phyloP scores from a whole-genome alignment of 2,797 vertebrate genomes.

The Salarias fasciatus region DNA sequence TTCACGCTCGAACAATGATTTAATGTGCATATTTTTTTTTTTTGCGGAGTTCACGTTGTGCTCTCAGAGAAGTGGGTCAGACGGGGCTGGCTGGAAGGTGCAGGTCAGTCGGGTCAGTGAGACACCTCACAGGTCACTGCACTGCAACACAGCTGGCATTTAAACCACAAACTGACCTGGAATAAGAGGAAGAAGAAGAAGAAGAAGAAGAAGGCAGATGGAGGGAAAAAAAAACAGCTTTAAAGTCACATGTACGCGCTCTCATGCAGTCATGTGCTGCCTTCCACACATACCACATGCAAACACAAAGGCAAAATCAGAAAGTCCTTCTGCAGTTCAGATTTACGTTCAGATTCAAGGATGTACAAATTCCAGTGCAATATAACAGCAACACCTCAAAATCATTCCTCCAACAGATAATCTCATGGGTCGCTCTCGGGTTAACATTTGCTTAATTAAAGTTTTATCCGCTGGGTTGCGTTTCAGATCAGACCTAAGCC shows the following conservation, averaged over 20 bases:
- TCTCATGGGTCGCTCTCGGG: conserved; percentile 1
- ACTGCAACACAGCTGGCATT: conserved; percentile 53
- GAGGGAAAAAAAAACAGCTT: no score
- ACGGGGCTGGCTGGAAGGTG: conserved; percentile 6
- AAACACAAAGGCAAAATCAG: no score
- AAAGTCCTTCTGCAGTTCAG: no score
- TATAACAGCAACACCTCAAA: background rate
- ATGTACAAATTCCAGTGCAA: no score
- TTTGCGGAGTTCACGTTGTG: conserved; percentile 4
- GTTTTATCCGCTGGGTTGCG: conserved; percentile 44
- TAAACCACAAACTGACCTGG: conserved; percentile 23
- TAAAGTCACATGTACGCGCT: no score
- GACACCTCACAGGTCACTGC: conserved; percentile 46
- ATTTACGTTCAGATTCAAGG: no score
- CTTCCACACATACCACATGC: no score
- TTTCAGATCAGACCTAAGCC: conserved; percentile 39
- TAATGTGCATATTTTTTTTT: background rate
- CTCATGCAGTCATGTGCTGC: no score
- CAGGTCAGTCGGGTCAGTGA: conserved; percentile 19
- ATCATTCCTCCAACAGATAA: conserved; percentile 4
- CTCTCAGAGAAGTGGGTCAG: conserved; percentile 27
- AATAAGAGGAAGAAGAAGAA: no score
- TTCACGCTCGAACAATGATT: no score
- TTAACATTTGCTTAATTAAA: conserved; percentile 55
- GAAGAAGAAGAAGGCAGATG: no score